Evolutionary conservation across 1,140 invertebrate genomes (phyloP), one percentile per base, ranked within the genome.

Genomic region (Megalonaias nervosa): DNA sequence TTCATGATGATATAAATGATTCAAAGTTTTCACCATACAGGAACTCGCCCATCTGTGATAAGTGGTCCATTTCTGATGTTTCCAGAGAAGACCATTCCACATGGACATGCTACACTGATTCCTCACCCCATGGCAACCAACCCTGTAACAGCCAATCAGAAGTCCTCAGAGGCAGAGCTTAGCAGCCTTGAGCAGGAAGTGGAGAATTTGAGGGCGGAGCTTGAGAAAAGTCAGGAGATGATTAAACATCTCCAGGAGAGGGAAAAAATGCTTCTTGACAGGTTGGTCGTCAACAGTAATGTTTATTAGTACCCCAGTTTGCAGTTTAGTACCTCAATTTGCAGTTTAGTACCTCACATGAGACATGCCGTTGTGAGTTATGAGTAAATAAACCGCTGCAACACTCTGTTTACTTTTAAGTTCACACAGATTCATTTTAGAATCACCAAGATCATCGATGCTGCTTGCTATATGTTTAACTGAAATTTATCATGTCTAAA

Each of bases 161-260:
- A 71, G 12, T 60, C 59, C 38, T 48, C 67, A 26, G 70, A 66
- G 26, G 71, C 64, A 56, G 70, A 70, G 19, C 59, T 66, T 75
- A 80, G 68, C 61, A 74, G 59, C n/a, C 77, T 92, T 15, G 80
- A 89, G 26, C 81, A 87, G 60, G 92, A 94, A 81, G 85, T 93
- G 14, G 89, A 92, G 69, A 86, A 85, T 1, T 89, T 93, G 2
- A 86, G 90, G 68, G 81, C 84, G 19, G 93, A 93, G 79, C 83
- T 94, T n/a, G 86, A 90, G 17, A 88, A 90, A 76, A 87, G 91
- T 14, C 83, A 91, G 72, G 86, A 91, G 16, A 90, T 91, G 6
- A 90, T 94, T 19, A 82, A 86, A 72, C 84, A 91, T 69, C 81
- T 93, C 21, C 90, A 93, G 81, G 90, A 92, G 12, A 81, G 87